Conservation (phyloP, 2,797 vertebrate species). For the Melanotaenia boesemani region DNA sequence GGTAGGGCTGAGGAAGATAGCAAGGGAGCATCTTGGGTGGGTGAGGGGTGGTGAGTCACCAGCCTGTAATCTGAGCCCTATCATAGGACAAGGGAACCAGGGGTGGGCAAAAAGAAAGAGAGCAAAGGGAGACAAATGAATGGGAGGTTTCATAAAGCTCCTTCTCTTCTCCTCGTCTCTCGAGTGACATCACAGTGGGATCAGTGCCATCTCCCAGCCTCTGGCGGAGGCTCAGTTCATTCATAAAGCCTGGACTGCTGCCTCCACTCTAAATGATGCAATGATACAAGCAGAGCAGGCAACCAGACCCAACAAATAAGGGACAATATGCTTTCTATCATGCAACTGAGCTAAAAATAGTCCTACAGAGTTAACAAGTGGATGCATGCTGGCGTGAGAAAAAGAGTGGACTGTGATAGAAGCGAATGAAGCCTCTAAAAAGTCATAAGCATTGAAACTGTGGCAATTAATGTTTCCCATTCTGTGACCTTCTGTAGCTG, state of each 20-base stretch:
- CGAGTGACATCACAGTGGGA: constrained; percentile 84
- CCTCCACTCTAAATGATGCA: constrained; percentile 79
- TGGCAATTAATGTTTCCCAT: constrained; percentile 11
- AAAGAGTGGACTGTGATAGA: constrained; percentile 48
- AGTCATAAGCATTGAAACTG: constrained; percentile 27
- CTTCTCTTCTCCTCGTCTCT: constrained; percentile 67
- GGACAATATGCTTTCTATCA: constrained; percentile 74
- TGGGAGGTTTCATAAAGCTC: constrained; percentile 76
- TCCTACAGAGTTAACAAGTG: constrained; percentile 48
- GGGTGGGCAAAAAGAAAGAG: constrained; percentile 25
- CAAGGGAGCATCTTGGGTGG: constrained; percentile 64
- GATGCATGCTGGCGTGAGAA: constrained; percentile 45
- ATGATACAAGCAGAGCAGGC: constrained; percentile 69
- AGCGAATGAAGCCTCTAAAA: constrained; percentile 24
- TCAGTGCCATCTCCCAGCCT: constrained; percentile 78
- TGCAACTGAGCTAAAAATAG: constrained; percentile 75
- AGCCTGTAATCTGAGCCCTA: constrained; percentile 79
- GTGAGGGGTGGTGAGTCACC: constrained; percentile 76
- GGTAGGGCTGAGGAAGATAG: constrained; percentile 46
- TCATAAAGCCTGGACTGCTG: constrained; percentile 79
- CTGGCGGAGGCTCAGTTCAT: constrained; percentile 79
- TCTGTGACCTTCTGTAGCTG: constrained; percentile 4
- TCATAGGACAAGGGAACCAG: constrained; percentile 69
- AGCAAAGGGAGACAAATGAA: constrained; percentile 66
- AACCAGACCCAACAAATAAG: constrained; percentile 73